These are phyloP conservation scores for Cotesia chilonis DNA, from an alignment of 1,140 invertebrate genomes.

Conservation along the genomic window DNA sequence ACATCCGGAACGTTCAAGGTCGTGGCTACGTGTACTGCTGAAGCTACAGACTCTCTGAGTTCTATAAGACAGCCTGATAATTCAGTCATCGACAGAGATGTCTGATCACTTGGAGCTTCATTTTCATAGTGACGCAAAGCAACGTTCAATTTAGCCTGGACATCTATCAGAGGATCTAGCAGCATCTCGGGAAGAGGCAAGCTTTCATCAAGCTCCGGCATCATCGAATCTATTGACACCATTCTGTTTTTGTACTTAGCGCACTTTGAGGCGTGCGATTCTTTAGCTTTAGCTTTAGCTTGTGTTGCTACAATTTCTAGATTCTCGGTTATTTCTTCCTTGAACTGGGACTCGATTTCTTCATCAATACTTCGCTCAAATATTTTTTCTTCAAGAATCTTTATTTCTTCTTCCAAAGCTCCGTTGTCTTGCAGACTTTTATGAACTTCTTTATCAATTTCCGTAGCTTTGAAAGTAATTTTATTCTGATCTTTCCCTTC, in stretches of 20 bases:
- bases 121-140: constrained; percentile 50
- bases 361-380: constrained; percentile 3
- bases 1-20: constrained; percentile 52
- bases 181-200: constrained; percentile 50
- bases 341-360: too few relatives aligned
- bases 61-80: constrained; percentile 48
- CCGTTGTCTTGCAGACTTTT: neutral
- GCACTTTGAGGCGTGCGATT: constrained; percentile 1
- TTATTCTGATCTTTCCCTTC: constrained; percentile 9
- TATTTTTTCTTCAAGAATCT: constrained; percentile 7
- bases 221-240: neutral
- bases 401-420: constrained; percentile 14
- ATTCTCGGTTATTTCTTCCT: neutral
- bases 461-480: neutral
- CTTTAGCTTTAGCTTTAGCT: neutral
- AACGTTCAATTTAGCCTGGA: constrained; percentile 52
- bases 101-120: constrained; percentile 25
- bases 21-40: constrained; percentile 53
- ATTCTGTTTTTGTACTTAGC: neutral
- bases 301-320: neutral
- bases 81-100: constrained; percentile 35
- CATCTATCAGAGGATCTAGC: constrained; percentile 55
- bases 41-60: constrained; percentile 52
- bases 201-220: constrained; percentile 27
- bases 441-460: neutral